Percentiles rank a stretch among this genome's conserved stretches.
phyloP scores from a whole-genome alignment of 2,797 vertebrate genomes.

The Dromococcyx pavoninus region DNA sequence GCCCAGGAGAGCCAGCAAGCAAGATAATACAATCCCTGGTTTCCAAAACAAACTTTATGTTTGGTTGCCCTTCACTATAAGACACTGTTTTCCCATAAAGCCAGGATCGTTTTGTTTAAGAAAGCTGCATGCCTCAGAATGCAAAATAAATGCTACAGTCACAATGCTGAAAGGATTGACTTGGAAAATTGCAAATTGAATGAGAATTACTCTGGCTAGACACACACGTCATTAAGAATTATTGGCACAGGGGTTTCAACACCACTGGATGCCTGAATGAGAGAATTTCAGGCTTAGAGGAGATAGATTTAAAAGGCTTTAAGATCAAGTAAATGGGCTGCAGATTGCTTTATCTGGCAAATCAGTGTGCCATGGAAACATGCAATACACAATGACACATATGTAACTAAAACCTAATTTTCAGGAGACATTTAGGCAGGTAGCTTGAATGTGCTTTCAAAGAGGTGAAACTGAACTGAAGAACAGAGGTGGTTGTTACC shows the following conservation, averaged over 20 bases:
- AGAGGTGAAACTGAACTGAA: slow-evolving; percentile 33
- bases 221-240: slow-evolving; percentile 70
- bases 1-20: background rate
- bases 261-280: slow-evolving; percentile 54
- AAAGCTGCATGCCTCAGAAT: slow-evolving; percentile 29
- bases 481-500: slow-evolving; percentile 26
- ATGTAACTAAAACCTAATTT: slow-evolving; percentile 57
- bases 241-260: slow-evolving; percentile 50
- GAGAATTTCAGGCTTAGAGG: slow-evolving; percentile 54
- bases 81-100: background rate
- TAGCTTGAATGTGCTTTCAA: slow-evolving; percentile 42
- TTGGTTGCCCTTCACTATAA: slow-evolving; percentile 21
- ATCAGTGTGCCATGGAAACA: slow-evolving; percentile 55
- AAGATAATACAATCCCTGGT: background rate
- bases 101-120: slow-evolving; percentile 12
- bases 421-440: slow-evolving; percentile 22
- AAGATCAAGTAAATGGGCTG: slow-evolving; percentile 64
- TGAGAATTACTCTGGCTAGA: slow-evolving; percentile 72
- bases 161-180: slow-evolving; percentile 65
- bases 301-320: slow-evolving; percentile 65
- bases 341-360: slow-evolving; percentile 59
- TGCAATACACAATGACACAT: slow-evolving; percentile 46
- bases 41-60: slow-evolving; percentile 30
- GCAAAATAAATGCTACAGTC: slow-evolving; percentile 59
- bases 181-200: slow-evolving; percentile 69